These are phyloP conservation scores for Eugnorisma glareosa DNA, from an alignment of 2,888 invertebrate species.

Conservation along the genomic window DNA sequence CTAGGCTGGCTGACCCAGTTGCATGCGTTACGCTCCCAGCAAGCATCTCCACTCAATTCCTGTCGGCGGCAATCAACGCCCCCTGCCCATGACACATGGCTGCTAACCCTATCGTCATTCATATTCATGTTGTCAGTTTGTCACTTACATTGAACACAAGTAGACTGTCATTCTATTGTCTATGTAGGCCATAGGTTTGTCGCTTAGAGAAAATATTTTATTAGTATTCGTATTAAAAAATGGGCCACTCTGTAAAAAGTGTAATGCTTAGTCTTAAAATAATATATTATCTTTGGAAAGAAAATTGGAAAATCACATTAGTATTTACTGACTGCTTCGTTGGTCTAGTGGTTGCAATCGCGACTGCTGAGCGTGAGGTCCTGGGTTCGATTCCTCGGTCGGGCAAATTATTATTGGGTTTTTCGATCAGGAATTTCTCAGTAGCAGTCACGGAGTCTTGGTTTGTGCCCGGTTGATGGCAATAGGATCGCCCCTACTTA, in stretches of 20 bases:
- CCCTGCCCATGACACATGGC: conserved; percentile 55
- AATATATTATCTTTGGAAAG: not conserved
- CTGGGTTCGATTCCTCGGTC: too few species aligned
- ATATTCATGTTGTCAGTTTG: conserved; percentile 56
- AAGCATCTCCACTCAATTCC: conserved; percentile 46
- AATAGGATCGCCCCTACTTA: too few species aligned
- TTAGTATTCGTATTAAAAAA: not conserved
- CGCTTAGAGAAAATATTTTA: not conserved
- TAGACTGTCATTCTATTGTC: conserved; percentile 20
- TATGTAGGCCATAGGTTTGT: not conserved
- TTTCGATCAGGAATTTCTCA: too few species aligned
- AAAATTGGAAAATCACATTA: not conserved
- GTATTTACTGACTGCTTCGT: too few species aligned
- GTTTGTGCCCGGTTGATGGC: too few species aligned
- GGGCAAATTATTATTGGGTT: too few species aligned
- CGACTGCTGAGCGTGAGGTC: too few species aligned
- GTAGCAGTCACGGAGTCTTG: too few species aligned
- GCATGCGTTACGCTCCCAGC: conserved; percentile 68
- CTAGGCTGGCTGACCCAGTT: conserved; percentile 70
- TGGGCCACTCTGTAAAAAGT: not conserved
- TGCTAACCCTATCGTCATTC: conserved; percentile 57
- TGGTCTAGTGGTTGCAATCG: too few species aligned
- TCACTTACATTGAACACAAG: conserved; percentile 30
- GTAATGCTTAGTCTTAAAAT: not conserved
- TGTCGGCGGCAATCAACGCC: conserved; percentile 59